Percentiles rank a stretch among this genome's conserved stretches.
phyloP scores from a whole-genome alignment of 2,113 vertebrate genomes.

The Cyanoramphus novaezelandiae region DNA sequence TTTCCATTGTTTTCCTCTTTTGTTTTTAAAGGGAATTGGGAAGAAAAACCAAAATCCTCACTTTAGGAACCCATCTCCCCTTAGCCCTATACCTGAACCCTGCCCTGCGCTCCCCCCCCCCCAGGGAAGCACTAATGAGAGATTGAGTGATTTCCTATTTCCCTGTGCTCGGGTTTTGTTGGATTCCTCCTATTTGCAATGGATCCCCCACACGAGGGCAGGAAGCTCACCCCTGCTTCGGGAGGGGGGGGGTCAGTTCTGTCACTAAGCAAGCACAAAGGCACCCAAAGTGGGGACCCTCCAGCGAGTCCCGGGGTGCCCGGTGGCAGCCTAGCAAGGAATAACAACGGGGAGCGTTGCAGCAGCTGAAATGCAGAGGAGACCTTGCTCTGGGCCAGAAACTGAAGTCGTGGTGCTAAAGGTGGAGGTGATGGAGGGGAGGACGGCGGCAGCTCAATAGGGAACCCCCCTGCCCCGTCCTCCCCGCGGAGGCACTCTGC shows the following conservation, averaged over 20 bases:
- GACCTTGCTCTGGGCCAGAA: slow-evolving; percentile 55
- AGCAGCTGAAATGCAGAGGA: slow-evolving; percentile 68
- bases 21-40: not conserved
- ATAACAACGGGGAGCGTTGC: slow-evolving; percentile 37
- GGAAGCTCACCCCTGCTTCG: not conserved
- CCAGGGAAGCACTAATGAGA: not conserved
- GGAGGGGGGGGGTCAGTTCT: not conserved
- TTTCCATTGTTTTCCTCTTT: not conserved
- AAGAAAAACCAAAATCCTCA: not conserved
- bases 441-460: slow-evolving; percentile 67
- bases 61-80: not conserved
- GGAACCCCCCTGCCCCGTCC: slow-evolving; percentile 80
- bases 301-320: not conserved
- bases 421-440: slow-evolving; percentile 52
- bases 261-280: slow-evolving; percentile 39
- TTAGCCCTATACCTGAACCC: slow-evolving; percentile 17
- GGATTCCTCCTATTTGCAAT: not conserved
- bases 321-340: slow-evolving; percentile 49
- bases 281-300: not conserved
- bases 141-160: not conserved
- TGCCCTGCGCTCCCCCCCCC: not conserved
- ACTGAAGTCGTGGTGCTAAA: slow-evolving; percentile 46
- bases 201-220: not conserved
- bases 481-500: slow-evolving; percentile 76
- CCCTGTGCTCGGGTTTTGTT: not conserved